Evolutionary conservation across 2,888 invertebrate species (phyloP), one percentile per base, ranked within the genome.

Genomic region (Hemithea aestivaria): DNA sequence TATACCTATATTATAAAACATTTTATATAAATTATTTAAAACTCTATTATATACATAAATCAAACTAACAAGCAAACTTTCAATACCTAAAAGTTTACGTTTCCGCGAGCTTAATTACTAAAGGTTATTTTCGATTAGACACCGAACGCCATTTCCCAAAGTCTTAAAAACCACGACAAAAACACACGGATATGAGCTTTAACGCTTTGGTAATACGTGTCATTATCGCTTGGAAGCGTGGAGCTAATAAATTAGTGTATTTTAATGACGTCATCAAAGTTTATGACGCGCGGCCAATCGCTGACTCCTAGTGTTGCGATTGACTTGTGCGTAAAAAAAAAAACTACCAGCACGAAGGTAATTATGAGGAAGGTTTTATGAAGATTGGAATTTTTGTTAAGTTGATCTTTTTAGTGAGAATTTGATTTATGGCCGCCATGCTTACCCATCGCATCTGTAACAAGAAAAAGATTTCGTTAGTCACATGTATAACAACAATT

Each of bases 381-480:
- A 77, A 87, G 82, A 85, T 85, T 87, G 85, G 81, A 83, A 64
- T 77, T 50, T 52, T 51, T 73, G 80, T 80, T 73, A 73, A 71
- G 73, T 73, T 71, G 70, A 62, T 60, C 52, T 61, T 66, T 81
- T 83, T 82, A 82, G 75, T 73, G 63, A 56, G 60, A 57, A 42
- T 47, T 46, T 84, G 84, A 85, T 84, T 85, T 84, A 85, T 67
- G 71, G 16, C 16, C 3, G 16, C 5, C 16, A 2, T 16, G 16
- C 92, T 93, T 90, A 93, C 93, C 93, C 91, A 93, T 92, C 80
- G 92, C 92, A 89, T 93, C 93, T 93, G 93, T 72, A 93, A 93
- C 91, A 92, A 90, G 73, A 70, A 76, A 66, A 77, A 66, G 54
- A 52, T 36, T 39, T 33, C 39, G 52, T 46, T 53, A 62, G 53